Conservation (phyloP, 2,797 vertebrate genomes). For the Lacerta bilineata region DNA sequence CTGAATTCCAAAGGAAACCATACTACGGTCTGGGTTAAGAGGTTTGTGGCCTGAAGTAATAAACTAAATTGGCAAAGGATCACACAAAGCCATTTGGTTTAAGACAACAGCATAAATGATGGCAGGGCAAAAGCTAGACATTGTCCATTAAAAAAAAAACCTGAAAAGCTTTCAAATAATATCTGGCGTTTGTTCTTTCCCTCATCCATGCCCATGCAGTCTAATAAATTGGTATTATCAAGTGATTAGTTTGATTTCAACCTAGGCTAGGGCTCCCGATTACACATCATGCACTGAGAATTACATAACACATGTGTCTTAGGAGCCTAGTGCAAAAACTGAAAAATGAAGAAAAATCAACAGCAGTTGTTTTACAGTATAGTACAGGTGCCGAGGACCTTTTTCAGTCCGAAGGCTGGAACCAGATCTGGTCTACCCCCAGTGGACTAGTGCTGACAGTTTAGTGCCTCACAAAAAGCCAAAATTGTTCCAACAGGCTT, state of each 20-base stretch:
- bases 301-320: not conserved
- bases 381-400: too few species aligned
- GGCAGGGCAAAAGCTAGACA: constrained; percentile 24
- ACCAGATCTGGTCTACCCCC: not conserved
- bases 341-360: not conserved
- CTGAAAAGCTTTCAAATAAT: not conserved
- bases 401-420: not conserved
- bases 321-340: not conserved
- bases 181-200: not conserved
- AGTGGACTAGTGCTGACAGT: too few species aligned
- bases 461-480: not conserved
- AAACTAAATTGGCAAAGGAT: constrained; percentile 56
- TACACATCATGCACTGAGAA: not conserved
- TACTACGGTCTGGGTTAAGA: constrained; percentile 53
- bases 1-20: constrained; percentile 59
- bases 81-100: constrained; percentile 28
- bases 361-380: too few species aligned
- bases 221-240: not conserved
- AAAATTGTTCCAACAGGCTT: not conserved
- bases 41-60: constrained; percentile 70
- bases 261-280: not conserved
- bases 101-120: constrained; percentile 46
- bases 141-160: not conserved
- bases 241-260: constrained; percentile 9
- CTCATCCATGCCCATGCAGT: not conserved